Percentiles rank a stretch among this genome's conserved stretches.
phyloP scores from a whole-genome alignment of 2,797 vertebrate species.

The Valencia hispanica region DNA sequence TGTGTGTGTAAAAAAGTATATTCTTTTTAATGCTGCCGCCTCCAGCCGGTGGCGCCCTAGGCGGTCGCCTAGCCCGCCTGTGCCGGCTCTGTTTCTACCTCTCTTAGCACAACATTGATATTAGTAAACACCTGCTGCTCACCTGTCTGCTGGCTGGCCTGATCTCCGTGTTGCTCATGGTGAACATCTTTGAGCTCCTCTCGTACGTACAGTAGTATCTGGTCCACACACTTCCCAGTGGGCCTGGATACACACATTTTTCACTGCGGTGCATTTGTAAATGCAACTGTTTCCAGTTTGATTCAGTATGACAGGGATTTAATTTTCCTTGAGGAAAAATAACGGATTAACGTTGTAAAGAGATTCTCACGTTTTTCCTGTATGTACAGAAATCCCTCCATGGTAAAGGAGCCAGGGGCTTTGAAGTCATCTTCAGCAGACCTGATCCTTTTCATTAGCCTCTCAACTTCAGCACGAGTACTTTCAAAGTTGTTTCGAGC shows the following conservation, averaged over 20 bases:
- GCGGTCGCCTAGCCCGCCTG: no score
- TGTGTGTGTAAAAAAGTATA: no score
- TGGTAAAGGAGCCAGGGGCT: conserved; percentile 91
- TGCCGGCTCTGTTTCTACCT: no score
- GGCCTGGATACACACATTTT: conserved; percentile 78
- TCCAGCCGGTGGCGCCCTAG: no score
- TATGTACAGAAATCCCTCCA: conserved; percentile 97
- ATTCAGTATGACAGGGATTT: background rate
- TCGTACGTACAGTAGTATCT: conserved; percentile 97
- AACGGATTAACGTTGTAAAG: background rate
- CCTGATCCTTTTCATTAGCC: conserved; percentile 96
- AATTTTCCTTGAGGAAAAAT: background rate
- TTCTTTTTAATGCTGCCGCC: no score
- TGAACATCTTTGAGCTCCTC: conserved; percentile 94
- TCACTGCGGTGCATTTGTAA: background rate
- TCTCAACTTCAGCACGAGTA: conserved; percentile 95
- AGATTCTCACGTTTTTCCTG: conserved; percentile 94
- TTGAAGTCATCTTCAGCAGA: conserved; percentile 94
- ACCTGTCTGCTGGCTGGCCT: conserved; percentile 94
- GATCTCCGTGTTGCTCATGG: conserved; percentile 92
- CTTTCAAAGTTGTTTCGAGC: conserved; percentile 99
- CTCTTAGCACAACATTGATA: background rate
- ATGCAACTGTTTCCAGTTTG: background rate
- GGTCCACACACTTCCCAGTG: conserved; percentile 93
- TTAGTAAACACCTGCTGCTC: conserved; percentile 5